phyloP scores from a whole-genome alignment of 2,113 vertebrate species.

The Eonycteris spelaea region DNA sequence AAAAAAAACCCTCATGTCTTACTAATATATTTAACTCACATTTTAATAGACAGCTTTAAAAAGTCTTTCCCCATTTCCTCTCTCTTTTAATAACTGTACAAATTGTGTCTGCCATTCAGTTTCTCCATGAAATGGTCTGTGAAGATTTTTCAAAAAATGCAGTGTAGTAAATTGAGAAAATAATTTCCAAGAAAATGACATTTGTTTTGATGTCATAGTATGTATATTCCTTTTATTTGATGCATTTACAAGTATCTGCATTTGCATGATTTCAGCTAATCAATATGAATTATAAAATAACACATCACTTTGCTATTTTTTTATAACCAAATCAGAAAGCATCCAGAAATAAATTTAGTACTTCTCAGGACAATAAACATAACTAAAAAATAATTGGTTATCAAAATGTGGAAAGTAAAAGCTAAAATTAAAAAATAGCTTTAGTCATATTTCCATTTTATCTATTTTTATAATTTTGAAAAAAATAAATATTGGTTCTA shows the following conservation, averaged over 20 bases:
- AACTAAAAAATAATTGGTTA: conserved; percentile 29
- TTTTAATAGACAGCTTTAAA: background rate
- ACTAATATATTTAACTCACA: background rate
- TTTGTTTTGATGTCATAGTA: background rate
- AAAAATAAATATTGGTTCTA: conserved; percentile 51
- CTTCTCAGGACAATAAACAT: background rate
- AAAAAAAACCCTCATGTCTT: background rate
- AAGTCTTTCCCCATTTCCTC: background rate
- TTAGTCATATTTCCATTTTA: background rate
- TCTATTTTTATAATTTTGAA: background rate
- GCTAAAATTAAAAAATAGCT: conserved; percentile 19
- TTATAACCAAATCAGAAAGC: background rate
- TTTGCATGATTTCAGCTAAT: conserved; percentile 45
- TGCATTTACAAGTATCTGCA: background rate
- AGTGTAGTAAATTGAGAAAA: conserved; percentile 14
- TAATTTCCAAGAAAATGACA: background rate
- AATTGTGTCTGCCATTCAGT: background rate
- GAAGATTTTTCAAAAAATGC: background rate
- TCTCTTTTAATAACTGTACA: background rate
- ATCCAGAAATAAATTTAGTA: background rate
- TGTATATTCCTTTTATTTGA: background rate
- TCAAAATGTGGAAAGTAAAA: background rate
- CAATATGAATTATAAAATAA: conserved; percentile 5
- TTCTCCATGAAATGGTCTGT: conserved; percentile 22
- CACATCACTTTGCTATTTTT: background rate